Conservation (phyloP, 2,113 vertebrate genomes). For the Leptobrachium ailaonicum region DNA sequence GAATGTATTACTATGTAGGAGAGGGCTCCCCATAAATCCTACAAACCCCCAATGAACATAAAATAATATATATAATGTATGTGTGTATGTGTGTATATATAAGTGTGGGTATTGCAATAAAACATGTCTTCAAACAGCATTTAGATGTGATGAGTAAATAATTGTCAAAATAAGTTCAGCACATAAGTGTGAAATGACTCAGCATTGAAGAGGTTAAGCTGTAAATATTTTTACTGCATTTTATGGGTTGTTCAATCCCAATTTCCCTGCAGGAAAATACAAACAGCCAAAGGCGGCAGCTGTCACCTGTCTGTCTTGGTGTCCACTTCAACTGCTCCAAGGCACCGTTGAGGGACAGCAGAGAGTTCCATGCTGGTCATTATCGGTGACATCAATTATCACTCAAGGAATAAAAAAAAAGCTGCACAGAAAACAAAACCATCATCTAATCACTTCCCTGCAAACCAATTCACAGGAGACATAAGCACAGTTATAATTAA, state of each 20-base stretch:
- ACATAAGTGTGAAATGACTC: too few species aligned
- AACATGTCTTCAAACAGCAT: too few species aligned
- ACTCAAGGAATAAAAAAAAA: conserved; percentile 18
- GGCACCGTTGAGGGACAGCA: conserved; percentile 53
- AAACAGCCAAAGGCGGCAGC: conserved; percentile 58
- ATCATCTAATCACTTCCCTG: conserved; percentile 35
- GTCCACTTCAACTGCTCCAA: conserved; percentile 56
- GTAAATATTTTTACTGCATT: conserved; percentile 2
- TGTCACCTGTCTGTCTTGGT: conserved; percentile 58
- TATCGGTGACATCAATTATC: conserved; percentile 49
- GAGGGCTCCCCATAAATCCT: too few species aligned
- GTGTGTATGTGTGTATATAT: too few species aligned
- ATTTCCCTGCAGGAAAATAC: conserved; percentile 38
- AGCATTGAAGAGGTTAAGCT: background rate
- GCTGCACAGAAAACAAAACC: background rate
- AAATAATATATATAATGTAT: background rate
- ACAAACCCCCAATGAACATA: too few species aligned
- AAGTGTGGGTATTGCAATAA: too few species aligned
- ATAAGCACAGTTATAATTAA: background rate
- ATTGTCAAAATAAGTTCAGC: too few species aligned
- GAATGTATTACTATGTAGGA: too few species aligned
- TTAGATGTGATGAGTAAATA: too few species aligned
- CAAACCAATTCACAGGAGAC: conserved; percentile 15
- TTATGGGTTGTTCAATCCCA: conserved; percentile 16
- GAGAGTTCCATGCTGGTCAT: conserved; percentile 33